These are phyloP conservation scores for Peribatodes rhomboidaria DNA, from an alignment of 2,888 invertebrate species.

Conservation along the genomic window DNA sequence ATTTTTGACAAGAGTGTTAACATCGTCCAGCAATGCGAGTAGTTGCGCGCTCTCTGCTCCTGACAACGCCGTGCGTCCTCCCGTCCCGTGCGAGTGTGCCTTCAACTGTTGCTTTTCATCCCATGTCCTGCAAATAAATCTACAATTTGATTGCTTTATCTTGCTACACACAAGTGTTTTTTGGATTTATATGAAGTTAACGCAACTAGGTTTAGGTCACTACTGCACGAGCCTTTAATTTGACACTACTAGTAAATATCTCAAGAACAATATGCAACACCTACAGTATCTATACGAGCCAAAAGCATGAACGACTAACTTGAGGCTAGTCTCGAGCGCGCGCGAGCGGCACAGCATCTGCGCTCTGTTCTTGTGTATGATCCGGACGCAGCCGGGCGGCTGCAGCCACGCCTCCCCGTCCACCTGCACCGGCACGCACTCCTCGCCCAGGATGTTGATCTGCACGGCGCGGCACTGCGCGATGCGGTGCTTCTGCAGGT, in stretches of 20 bases:
- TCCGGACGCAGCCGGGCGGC: conserved; percentile 97
- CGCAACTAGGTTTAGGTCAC: too few relatives aligned
- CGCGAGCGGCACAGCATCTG: conserved; percentile 98
- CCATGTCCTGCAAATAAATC: conserved; percentile 68
- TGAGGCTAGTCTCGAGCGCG: conserved; percentile 95
- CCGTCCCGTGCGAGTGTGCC: conserved; percentile 64
- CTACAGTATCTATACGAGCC: too few relatives aligned
- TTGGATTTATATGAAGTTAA: too few relatives aligned
- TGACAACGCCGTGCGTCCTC: conserved; percentile 69
- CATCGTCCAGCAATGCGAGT: conserved; percentile 93
- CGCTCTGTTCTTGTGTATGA: conserved; percentile 98
- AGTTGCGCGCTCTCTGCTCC: conserved; percentile 91
- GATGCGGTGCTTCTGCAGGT: conserved; percentile 98
- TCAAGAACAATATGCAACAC: too few relatives aligned
- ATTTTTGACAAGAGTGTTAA: conserved; percentile 95
- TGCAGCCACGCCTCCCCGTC: conserved; percentile 99
- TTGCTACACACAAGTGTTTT: background rate
- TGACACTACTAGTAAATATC: too few relatives aligned
- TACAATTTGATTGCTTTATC: background rate
- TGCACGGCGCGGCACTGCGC: conserved; percentile 98
- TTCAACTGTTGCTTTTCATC: conserved; percentile 82
- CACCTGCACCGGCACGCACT: conserved; percentile 95
- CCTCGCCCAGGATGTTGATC: conserved; percentile 97
- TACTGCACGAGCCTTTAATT: too few relatives aligned
- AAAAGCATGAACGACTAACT: too few relatives aligned